Evolutionary conservation across 2,888 invertebrate species (phyloP), one percentile per base, ranked within the genome.

Genomic region (Orgyia antiqua): DNA sequence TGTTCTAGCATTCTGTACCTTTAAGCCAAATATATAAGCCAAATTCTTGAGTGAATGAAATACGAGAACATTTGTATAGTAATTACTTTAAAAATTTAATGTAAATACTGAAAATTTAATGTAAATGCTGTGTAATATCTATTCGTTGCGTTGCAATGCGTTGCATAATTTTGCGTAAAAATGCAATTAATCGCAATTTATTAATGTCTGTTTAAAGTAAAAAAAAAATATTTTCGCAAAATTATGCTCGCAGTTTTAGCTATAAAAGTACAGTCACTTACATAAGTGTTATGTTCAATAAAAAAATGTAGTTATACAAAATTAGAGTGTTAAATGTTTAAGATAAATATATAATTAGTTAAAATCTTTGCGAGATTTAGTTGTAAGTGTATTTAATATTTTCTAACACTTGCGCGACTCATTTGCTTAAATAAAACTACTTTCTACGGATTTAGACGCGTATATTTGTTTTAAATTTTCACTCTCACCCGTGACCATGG

Each of bases 11-110:
- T 63, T 56, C 56, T 50, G 56, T 65, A 58, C 62, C 60, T 68
- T 51, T 68, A 75, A 69, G 82, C 80, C 82, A 82, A 82, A 83
- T 63, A 69, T 51, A 10, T 61, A 72, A 74, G 82, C 80, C 83
- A 82, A 83, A 83, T 75, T 72, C 68, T 61, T 60, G n/a, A 58
- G 9, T 53, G 64, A 68, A 58, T 31, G 31, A 58, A 58, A 55
- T 4, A 41, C 50, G 44, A 52, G 52, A 49, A 23, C 2, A 20
- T 39, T 29, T 36, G 38, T 45, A 45, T 46, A 51, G 43, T 31
- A 41, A 42, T 45, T 41, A 29, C 48, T 58, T 44, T 49, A 29
- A 47, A 42, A 46, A 2, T 10, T 23, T 42, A 50, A 41, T 45
- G 37, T 45, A 45, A 40, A 41, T 41, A 24, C 6, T 15, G 15